Base-by-base conservation (phyloP, 2,113 vertebrate genomes). In the Urocolius indicus region DNA sequence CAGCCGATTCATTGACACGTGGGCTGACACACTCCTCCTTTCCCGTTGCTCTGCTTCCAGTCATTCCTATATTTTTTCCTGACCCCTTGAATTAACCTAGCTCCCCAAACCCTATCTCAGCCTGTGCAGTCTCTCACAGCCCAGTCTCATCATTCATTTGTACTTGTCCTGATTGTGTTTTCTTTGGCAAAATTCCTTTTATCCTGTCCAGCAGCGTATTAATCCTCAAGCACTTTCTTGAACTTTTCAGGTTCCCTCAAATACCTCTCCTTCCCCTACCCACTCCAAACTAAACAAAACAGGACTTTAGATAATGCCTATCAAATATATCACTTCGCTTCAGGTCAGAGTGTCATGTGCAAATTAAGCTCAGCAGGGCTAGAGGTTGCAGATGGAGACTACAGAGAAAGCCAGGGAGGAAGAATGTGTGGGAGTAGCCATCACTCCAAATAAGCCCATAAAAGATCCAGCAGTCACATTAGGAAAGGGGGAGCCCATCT, bases 161-260 rank as follows among this genome's bases (percentile, higher is more conserved):
- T 6, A 3, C 87, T 95, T 88, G 85, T 84, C n/a, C 55, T 69
- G 66, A 46, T 46, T 49, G 4, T 91, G 52, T 93, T 97, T 95
- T 93, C 17, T 4, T 93, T 96, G 94, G 95, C 91, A 94, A 80
- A 83, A 61, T 69, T 90, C 45, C 55, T 95, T 97, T 90, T 74
- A 67, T 96, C 67, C 91, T 90, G 81, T 95, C 84, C 80, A 54
- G 54, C 72, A 90, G 14, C 2, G 0, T 75, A 75, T 88, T 84
- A 92, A 91, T 94, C 74, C 51, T 94, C 30, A 66, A 88, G 38
- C 0, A 0, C 43, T 85, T 90, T 62, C 75, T 67, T 85, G 51
- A 85, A 91, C 82, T 94, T 90, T 95, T 55, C 59, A 91, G 87
- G 62, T 94, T 92, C 32, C 36, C n/a, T 72, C 73, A 87, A 90